Percentiles rank a stretch among this genome's conserved stretches.
These are phyloP conservation scores for Lamprotornis superbus DNA, from an alignment of 2,113 vertebrate species.

Conservation along the genomic window DNA sequence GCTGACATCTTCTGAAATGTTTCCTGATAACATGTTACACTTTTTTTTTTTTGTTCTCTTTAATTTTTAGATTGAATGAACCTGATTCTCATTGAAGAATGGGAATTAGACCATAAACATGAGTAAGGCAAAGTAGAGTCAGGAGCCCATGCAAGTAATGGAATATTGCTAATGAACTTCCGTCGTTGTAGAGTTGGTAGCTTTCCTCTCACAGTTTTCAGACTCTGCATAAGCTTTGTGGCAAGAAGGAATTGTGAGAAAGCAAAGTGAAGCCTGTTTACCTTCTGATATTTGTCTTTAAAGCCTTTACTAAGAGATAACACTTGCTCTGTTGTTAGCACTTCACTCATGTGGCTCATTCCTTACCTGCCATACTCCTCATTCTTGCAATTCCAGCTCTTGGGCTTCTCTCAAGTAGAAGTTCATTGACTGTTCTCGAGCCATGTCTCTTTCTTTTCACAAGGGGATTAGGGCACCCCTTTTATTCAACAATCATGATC, in stretches of 20 bases:
- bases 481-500: background rate
- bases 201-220: background rate
- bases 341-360: background rate
- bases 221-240: background rate
- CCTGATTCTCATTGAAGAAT: background rate
- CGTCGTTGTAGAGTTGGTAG: fast-evolving
- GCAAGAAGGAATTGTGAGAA: background rate
- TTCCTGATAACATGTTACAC: background rate
- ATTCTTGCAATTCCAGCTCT: background rate
- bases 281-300: background rate
- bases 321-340: background rate
- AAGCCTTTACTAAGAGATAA: background rate
- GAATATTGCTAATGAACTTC: background rate
- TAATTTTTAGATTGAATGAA: background rate
- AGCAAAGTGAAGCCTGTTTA: background rate
- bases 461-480: background rate
- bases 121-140: background rate
- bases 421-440: background rate
- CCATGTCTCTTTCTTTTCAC: background rate
- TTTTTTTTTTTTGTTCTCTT: background rate
- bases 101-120: background rate
- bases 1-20: background rate
- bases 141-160: background rate
- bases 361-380: background rate
- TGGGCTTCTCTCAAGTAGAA: background rate